These are phyloP conservation scores for Allacma fusca DNA, from an alignment of 2,888 invertebrate genomes.

Conservation along the genomic window DNA sequence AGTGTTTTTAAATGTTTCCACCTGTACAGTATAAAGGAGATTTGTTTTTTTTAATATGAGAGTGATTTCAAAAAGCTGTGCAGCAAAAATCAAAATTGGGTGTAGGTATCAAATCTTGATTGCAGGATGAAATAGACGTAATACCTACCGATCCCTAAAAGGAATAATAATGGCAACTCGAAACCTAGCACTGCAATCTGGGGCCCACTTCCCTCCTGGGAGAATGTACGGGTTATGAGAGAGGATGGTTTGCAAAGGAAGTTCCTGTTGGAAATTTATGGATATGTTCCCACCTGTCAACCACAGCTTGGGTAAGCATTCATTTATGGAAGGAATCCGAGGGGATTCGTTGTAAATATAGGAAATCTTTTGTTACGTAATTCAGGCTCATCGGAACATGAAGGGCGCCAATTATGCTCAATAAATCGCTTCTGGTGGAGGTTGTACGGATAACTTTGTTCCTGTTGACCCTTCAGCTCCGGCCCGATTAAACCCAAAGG, in stretches of 20 bases:
- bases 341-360: background rate
- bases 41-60: too few species aligned
- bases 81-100: too few species aligned
- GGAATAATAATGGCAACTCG: slow-evolving; percentile 68
- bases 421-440: slow-evolving; percentile 43
- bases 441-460: slow-evolving; percentile 53
- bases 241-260: slow-evolving; percentile 44
- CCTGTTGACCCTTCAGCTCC: slow-evolving; percentile 38
- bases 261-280: slow-evolving; percentile 47
- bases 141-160: slow-evolving; percentile 49
- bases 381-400: slow-evolving; percentile 50
- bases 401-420: slow-evolving; percentile 50
- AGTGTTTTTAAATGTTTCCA: slow-evolving; percentile 66
- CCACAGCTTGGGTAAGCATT: background rate
- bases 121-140: too few species aligned
- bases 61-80: too few species aligned
- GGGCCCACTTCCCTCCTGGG: slow-evolving; percentile 75
- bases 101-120: too few species aligned
- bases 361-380: slow-evolving; percentile 44
- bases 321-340: background rate
- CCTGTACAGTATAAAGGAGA: too few species aligned
- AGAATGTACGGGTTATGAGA: slow-evolving; percentile 47
- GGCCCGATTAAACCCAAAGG: slow-evolving; percentile 27
- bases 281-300: slow-evolving; percentile 54
- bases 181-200: slow-evolving; percentile 79